phyloP scores from a whole-genome alignment of 2,797 vertebrate genomes.

The Sebastes paucispinis region DNA sequence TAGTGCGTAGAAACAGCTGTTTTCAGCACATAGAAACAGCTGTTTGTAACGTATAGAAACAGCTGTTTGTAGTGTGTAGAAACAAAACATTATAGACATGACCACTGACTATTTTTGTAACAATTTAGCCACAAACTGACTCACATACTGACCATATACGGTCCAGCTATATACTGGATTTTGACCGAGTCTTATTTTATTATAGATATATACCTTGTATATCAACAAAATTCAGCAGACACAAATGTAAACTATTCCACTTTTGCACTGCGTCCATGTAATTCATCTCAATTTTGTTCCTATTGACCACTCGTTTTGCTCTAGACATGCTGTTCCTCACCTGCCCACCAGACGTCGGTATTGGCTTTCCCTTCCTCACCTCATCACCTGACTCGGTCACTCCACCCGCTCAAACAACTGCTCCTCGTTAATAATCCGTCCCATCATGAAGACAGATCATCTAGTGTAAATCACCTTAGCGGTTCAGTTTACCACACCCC shows the following conservation, averaged over 20 bases:
- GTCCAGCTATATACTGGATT: too few relatives aligned
- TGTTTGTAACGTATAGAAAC: too few relatives aligned
- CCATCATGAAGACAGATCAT: neutral
- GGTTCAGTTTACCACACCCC: neutral
- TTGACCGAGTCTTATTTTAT: too few relatives aligned
- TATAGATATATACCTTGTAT: too few relatives aligned
- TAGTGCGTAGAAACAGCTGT: too few relatives aligned
- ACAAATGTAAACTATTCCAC: neutral
- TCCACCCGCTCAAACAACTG: neutral
- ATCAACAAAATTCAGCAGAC: neutral
- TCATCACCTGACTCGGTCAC: neutral
- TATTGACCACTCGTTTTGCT: neutral
- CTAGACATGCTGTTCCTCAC: neutral
- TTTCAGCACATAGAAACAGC: too few relatives aligned
- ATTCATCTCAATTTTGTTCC: neutral
- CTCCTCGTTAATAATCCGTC: neutral
- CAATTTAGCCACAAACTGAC: too few relatives aligned
- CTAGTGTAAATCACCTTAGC: neutral
- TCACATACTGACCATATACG: too few relatives aligned
- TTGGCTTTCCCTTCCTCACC: neutral
- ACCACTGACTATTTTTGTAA: too few relatives aligned
- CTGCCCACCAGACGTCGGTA: neutral
- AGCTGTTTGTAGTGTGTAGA: too few relatives aligned
- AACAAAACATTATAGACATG: too few relatives aligned
- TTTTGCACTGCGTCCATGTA: neutral